Evolutionary conservation across 2,888 invertebrate species (phyloP), one percentile per base, ranked within the genome.

Genomic region (Drosophila vallismaia): DNA sequence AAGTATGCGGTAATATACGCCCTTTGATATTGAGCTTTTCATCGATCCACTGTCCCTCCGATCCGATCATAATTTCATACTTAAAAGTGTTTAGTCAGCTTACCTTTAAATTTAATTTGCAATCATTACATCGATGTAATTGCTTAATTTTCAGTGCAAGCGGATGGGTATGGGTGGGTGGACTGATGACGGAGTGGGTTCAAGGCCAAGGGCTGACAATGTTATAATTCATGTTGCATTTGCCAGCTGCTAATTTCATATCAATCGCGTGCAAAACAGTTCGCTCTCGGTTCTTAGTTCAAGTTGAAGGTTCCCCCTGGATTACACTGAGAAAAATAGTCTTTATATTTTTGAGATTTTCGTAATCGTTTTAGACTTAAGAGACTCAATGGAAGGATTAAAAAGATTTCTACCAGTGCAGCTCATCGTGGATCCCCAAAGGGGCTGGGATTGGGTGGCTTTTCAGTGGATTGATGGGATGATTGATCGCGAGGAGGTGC

Each of bases 161-260:
- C 8, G 8, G 31, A 4, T 28, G 36, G 4, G 12, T 19, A 4
- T 28, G 36, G 4, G 12, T 19, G 4, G 24, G 9, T 9, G 10
- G 28, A 28, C 9, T 14, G 28, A 7, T 9, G 8, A 19, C 19
- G 46, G 38, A 28, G 24, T 40, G 12, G 19, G 51, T 33, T 64
- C 54, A 44, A 57, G 57, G 53, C 29, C 12, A 64, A 50, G 48
- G 48, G 44, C 48, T 36, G 44, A n/a, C 19, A 52, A 46, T 38
- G 50, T 67, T 64, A 69, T 78, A 81, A 81, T 76, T 80, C 78
- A 74, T 76, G 59, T 64, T 55, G 67, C 72, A 78, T 74, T 67
- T 62, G 72, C 57, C 73, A 79, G 50, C 77, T 81, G 77, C 58
- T 75, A 69, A 79, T 81, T 81, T 75, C 28, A 42, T 60, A 46